Evolutionary conservation across 2,888 invertebrate species (phyloP).

Genomic region (Saturnia pavonia): DNA sequence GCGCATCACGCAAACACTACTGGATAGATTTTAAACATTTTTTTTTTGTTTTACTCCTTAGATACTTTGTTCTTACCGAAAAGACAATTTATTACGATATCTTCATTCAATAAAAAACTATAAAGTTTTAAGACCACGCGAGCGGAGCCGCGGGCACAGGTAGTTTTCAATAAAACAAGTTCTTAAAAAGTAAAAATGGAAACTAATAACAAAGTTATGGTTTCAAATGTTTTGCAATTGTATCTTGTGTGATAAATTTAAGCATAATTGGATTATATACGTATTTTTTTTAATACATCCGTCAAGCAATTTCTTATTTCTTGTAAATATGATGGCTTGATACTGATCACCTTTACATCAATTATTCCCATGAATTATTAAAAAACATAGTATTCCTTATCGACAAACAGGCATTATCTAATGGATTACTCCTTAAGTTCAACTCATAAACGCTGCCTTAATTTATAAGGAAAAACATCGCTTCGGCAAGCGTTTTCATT

Average conservation of each 20-base stretch:
- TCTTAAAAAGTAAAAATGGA: background rate
- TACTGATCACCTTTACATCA: background rate
- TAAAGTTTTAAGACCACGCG: no score
- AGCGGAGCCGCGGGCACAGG: no score
- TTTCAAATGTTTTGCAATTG: background rate
- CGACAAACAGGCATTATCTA: background rate
- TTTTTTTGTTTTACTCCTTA: no score
- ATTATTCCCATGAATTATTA: background rate
- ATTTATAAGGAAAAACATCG: background rate
- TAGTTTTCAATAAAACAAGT: background rate
- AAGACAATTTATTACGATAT: no score
- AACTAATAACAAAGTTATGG: background rate
- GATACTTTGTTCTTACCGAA: no score
- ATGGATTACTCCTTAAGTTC: background rate
- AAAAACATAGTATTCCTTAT: background rate
- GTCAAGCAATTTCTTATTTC: background rate
- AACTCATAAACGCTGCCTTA: background rate
- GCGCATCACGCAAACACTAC: no score
- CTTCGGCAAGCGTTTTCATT: background rate
- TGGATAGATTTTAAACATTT: no score
- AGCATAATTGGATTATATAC: background rate
- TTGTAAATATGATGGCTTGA: background rate
- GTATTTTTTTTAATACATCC: background rate
- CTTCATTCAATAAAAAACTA: no score
- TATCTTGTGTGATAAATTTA: background rate